Evolutionary conservation across 2,113 vertebrate species (phyloP).

Genomic region (Brienomyrus longianalis): DNA sequence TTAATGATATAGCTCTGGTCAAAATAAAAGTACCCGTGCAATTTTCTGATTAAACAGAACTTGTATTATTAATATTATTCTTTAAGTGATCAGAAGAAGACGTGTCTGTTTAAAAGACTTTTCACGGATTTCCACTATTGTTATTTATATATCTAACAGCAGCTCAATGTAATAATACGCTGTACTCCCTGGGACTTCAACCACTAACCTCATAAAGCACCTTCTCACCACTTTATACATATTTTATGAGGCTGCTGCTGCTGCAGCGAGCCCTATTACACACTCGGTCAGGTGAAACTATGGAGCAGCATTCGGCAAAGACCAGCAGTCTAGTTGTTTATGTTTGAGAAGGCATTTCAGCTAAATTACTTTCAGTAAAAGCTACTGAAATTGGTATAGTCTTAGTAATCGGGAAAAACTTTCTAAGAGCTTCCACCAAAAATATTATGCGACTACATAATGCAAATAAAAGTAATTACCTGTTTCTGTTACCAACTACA

Average conservation of each 20-base stretch:
- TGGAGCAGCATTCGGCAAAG: neutral
- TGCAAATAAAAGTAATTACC: neutral
- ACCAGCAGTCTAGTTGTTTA: neutral
- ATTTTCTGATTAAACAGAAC: neutral
- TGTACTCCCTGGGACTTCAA: neutral
- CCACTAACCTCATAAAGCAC: neutral
- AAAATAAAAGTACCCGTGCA: neutral
- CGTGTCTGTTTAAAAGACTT: neutral
- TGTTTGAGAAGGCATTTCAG: neutral
- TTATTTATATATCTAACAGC: neutral
- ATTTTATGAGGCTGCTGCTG: neutral
- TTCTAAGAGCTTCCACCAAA: neutral
- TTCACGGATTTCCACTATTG: neutral
- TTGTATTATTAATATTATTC: neutral
- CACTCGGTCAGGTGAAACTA: neutral
- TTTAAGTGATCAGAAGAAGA: neutral
- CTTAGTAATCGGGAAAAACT: neutral
- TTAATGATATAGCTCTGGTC: neutral
- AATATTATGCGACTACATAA: neutral
- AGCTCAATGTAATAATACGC: neutral
- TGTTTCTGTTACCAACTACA: neutral
- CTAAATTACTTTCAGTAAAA: neutral
- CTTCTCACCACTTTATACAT: neutral
- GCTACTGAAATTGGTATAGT: neutral
- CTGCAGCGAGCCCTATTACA: neutral